phyloP scores from a whole-genome alignment of 1,140 invertebrate species.

The Bursaphelenchus mucronatus region DNA sequence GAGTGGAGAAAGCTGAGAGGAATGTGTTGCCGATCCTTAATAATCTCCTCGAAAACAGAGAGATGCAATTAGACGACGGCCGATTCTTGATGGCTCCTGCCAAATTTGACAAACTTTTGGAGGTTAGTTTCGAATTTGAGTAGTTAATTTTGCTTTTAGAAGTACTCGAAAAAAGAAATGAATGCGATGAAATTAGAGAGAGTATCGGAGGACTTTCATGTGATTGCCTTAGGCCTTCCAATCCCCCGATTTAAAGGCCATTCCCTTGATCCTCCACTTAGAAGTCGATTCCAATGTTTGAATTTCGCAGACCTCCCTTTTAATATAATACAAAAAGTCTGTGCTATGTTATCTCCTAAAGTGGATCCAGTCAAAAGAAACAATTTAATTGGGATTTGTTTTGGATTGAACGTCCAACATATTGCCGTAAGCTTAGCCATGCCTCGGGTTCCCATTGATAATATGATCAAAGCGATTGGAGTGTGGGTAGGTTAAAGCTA shows the following conservation, averaged over 20 bases:
- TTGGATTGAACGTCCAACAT: slow-evolving; percentile 69
- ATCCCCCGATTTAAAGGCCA: slow-evolving; percentile 83
- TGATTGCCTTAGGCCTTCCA: slow-evolving; percentile 82
- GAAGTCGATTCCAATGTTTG: slow-evolving; percentile 87
- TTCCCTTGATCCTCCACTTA: slow-evolving; percentile 85
- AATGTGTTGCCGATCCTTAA: slow-evolving; percentile 95
- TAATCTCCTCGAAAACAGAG: slow-evolving; percentile 93
- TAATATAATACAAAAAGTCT: slow-evolving; percentile 60
- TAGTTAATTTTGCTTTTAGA: slow-evolving; percentile 63
- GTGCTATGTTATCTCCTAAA: slow-evolving; percentile 65
- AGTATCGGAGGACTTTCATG: slow-evolving; percentile 83
- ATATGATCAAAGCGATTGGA: slow-evolving; percentile 68
- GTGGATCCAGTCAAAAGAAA: slow-evolving; percentile 66
- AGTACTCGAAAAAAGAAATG: slow-evolving; percentile 74
- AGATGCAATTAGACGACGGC: slow-evolving; percentile 97
- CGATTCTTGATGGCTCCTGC: slow-evolving; percentile 79
- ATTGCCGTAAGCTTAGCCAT: slow-evolving; percentile 71
- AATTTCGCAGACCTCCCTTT: slow-evolving; percentile 68
- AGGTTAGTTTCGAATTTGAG: slow-evolving; percentile 65
- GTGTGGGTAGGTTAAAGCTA: slow-evolving; percentile 69
- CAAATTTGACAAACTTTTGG: slow-evolving; percentile 81
- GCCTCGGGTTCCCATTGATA: slow-evolving; percentile 86
- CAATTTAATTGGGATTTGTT: slow-evolving; percentile 73
- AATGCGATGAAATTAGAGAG: slow-evolving; percentile 78
- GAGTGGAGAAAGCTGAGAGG: slow-evolving; percentile 91